phyloP scores from a whole-genome alignment of 2,888 invertebrate genomes.

The Epinotia nisella region DNA sequence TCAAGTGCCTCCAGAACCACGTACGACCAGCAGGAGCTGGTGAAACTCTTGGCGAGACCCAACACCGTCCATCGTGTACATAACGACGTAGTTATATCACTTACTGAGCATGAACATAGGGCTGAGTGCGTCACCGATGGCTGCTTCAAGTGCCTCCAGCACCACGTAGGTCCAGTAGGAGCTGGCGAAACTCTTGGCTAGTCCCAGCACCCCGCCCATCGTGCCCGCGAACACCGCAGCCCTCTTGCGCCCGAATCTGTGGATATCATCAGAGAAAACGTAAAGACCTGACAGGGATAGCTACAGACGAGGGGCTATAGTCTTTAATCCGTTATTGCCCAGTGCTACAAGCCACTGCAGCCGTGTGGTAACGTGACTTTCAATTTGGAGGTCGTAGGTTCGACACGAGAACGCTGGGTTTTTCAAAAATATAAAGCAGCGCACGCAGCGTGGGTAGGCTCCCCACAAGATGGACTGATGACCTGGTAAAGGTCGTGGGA shows the following conservation, averaged over 20 bases:
- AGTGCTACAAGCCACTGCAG: no score
- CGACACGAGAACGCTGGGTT: no score
- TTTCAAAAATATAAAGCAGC: no score
- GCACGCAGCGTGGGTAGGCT: no score
- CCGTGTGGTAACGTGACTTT: no score
- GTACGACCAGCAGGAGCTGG: slow-evolving; percentile 70
- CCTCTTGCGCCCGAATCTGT: slow-evolving; percentile 74
- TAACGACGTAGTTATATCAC: no score
- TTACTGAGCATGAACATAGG: slow-evolving; percentile 80
- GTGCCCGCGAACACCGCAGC: slow-evolving; percentile 77
- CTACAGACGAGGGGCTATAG: no score
- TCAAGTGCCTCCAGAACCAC: slow-evolving; percentile 69
- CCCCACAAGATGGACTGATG: no score
- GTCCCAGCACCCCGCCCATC: slow-evolving; percentile 71
- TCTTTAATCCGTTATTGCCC: no score
- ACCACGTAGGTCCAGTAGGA: slow-evolving; percentile 71
- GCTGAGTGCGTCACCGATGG: slow-evolving; percentile 76
- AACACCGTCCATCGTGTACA: slow-evolving; percentile 74
- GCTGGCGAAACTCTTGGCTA: slow-evolving; percentile 70
- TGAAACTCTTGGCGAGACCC: slow-evolving; percentile 73
- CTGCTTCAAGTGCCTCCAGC: slow-evolving; percentile 72
- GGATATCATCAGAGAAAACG: background rate
- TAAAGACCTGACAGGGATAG: no score
- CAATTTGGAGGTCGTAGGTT: no score
- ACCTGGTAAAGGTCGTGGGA: no score